A percentile compares a stretch with the other conserved stretches of the same genome.
Conservation (phyloP, 2,797 vertebrate genomes). For the Tamandua tetradactyla region DNA sequence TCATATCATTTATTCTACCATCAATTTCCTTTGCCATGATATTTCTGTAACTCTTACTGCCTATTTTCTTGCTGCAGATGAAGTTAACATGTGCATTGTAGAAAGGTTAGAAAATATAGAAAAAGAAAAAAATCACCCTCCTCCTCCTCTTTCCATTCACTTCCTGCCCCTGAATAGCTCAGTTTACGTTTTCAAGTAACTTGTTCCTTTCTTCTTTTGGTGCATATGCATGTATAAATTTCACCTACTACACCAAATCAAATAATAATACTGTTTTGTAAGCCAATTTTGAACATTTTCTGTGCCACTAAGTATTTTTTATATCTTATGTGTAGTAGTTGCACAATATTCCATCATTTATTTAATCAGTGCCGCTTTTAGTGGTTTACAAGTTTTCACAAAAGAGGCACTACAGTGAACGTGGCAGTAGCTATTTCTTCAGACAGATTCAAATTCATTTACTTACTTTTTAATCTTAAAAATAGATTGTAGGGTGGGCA, state of each 20-base stretch:
- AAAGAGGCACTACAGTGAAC: not conserved
- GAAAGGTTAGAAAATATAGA: not conserved
- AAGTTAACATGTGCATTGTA: not conserved
- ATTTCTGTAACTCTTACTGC: not conserved
- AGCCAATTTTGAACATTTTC: not conserved
- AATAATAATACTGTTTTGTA: not conserved
- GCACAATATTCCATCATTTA: not conserved
- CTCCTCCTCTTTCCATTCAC: not conserved
- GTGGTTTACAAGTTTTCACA: not conserved
- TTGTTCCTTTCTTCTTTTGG: not conserved
- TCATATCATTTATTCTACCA: not conserved
- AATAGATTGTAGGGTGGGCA: not conserved
- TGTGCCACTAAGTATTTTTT: not conserved
- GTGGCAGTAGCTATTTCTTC: not conserved
- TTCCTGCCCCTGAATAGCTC: not conserved
- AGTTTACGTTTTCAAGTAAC: constrained; percentile 17
- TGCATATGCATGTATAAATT: not conserved
- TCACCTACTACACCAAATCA: not conserved
- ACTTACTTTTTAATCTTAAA: not conserved
- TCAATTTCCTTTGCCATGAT: not conserved
- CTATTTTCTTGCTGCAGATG: not conserved
- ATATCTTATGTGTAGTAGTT: not conserved
- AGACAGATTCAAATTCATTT: not conserved
- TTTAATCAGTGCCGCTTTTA: not conserved
- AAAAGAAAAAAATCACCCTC: not conserved